These are phyloP conservation scores for Sinhomidia bicolor DNA, from an alignment of 2,888 invertebrate species.

Conservation along the genomic window DNA sequence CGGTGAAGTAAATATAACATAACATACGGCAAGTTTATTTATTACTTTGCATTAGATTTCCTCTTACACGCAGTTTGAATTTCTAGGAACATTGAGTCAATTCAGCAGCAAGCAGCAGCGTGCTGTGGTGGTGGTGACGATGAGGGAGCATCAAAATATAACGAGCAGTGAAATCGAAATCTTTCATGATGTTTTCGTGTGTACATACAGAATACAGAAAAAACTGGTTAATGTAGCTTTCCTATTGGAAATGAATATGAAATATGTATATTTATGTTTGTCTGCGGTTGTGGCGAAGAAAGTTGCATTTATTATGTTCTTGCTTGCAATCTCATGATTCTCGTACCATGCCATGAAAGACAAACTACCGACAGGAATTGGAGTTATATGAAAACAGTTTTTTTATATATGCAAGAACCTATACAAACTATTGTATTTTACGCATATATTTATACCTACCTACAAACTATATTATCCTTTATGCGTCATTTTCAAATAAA, in stretches of 20 bases:
- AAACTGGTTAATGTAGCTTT: background rate
- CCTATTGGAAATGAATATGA: background rate
- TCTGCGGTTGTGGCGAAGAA: conserved; percentile 28
- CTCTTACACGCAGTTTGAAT: background rate
- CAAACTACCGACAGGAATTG: conserved; percentile 56
- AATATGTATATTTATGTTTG: conserved; percentile 50
- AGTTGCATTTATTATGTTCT: conserved; percentile 58
- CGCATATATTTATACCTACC: background rate
- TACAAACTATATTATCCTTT: background rate
- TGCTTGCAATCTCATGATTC: conserved; percentile 35
- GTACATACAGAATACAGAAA: conserved; percentile 14
- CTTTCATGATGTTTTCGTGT: background rate
- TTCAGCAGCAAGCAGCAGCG: background rate
- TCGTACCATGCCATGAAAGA: conserved; percentile 17
- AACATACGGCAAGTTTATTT: conserved; percentile 3
- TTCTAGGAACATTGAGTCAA: background rate
- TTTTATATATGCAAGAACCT: background rate
- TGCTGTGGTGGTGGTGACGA: conserved; percentile 27
- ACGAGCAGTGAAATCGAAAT: background rate
- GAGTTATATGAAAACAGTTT: conserved; percentile 13
- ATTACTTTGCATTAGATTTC: background rate
- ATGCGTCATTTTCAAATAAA: conserved; percentile 27
- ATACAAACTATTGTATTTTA: background rate
- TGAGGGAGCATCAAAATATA: conserved; percentile 19
- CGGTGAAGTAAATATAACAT: conserved; percentile 6